Percentiles rank a stretch among this genome's conserved stretches.
Evolutionary conservation across 2,888 invertebrate genomes (phyloP).

Genomic region (Euplexia lucipara): DNA sequence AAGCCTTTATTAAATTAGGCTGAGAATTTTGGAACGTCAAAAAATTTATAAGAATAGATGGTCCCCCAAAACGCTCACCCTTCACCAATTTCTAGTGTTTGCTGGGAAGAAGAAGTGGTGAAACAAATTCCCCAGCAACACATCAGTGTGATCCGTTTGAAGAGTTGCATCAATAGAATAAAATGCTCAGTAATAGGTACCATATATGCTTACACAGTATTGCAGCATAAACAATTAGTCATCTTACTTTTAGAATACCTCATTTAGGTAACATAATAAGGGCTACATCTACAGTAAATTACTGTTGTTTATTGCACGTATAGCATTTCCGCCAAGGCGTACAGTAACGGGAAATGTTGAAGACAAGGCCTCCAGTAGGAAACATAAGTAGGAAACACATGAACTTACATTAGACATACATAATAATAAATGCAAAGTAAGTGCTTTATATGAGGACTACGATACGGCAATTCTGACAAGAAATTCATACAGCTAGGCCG

Average conservation of each 20-base stretch:
- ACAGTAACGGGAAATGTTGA: slow-evolving; percentile 3
- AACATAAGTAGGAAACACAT: slow-evolving; percentile 4
- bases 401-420: slow-evolving; percentile 3
- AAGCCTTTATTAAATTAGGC: too few species aligned
- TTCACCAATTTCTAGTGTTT: too few species aligned
- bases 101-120: too few species aligned
- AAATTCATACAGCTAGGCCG: slow-evolving; percentile 21
- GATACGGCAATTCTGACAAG: slow-evolving; percentile 7
- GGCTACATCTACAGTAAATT: not conserved
- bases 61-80: too few species aligned
- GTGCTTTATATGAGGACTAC: slow-evolving; percentile 10
- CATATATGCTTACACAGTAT: not conserved
- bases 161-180: too few species aligned
- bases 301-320: not conserved
- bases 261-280: too few species aligned
- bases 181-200: too few species aligned
- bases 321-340: not conserved
- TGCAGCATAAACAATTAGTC: not conserved
- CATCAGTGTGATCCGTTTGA: too few species aligned
- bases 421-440: slow-evolving; percentile 38
- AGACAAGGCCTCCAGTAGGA: slow-evolving; percentile 2
- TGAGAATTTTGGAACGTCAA: too few species aligned
- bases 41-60: too few species aligned
- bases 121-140: too few species aligned
- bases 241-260: not conserved